These are phyloP conservation scores for Pyrochroa serraticornis DNA, from an alignment of 2,888 invertebrate genomes.

Conservation along the genomic window DNA sequence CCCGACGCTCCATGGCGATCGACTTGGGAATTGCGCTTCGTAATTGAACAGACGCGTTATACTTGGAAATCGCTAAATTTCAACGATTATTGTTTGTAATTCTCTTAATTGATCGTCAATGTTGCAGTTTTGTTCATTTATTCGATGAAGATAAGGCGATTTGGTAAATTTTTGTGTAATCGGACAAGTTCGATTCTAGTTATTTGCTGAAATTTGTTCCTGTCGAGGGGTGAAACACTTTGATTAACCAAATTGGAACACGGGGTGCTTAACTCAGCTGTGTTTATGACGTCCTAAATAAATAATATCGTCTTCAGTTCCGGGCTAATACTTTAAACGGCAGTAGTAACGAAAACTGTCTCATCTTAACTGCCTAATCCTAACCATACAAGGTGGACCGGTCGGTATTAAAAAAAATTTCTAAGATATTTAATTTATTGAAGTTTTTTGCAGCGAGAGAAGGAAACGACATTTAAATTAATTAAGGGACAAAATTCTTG, in stretches of 20 bases:
- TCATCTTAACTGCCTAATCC: no score
- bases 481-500: no score
- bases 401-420: no score
- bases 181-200: not conserved
- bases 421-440: no score
- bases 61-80: conserved; percentile 20
- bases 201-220: conserved; percentile 16
- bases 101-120: conserved; percentile 7
- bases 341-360: no score
- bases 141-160: not conserved
- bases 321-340: conserved; percentile 9
- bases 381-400: no score
- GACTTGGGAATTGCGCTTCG: conserved; percentile 44
- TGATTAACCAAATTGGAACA: conserved; percentile 1
- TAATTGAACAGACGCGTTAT: conserved; percentile 39
- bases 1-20: conserved; percentile 35
- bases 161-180: not conserved
- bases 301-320: conserved; percentile 7
- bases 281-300: conserved; percentile 10
- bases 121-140: not conserved
- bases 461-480: no score
- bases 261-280: conserved; percentile 17
- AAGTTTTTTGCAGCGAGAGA: no score
- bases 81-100: conserved; percentile 11
- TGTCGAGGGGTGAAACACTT: not conserved